phyloP scores from a whole-genome alignment of 2,113 vertebrate genomes.

The Apus apus region DNA sequence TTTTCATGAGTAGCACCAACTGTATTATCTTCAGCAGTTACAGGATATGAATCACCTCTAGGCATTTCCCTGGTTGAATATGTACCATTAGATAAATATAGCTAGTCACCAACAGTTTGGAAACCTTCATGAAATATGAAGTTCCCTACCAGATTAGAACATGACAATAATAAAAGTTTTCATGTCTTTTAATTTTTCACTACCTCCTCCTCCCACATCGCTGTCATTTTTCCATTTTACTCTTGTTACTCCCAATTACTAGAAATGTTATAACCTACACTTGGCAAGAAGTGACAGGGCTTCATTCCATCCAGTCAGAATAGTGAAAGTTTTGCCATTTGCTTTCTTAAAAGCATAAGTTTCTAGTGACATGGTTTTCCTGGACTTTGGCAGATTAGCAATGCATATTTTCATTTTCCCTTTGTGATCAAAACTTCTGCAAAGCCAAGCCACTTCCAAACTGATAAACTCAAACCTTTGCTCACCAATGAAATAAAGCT shows the following conservation, averaged over 20 bases:
- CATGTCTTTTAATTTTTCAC: slow-evolving; percentile 24
- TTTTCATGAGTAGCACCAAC: slow-evolving; percentile 68
- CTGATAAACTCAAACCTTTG: slow-evolving; percentile 11
- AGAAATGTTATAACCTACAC: neutral
- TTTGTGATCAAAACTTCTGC: neutral
- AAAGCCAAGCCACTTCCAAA: neutral
- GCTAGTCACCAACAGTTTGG: slow-evolving; percentile 61
- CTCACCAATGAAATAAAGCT: neutral
- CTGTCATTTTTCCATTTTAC: slow-evolving; percentile 21
- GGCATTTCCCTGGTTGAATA: slow-evolving; percentile 79
- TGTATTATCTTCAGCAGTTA: slow-evolving; percentile 76
- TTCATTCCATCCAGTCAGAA: neutral
- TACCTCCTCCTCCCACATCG: neutral
- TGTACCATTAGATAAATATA: slow-evolving; percentile 78
- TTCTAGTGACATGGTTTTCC: neutral
- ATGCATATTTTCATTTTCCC: slow-evolving; percentile 50
- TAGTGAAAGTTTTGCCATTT: slow-evolving; percentile 12
- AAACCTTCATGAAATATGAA: slow-evolving; percentile 53
- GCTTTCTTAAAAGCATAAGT: neutral
- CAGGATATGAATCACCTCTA: slow-evolving; percentile 82
- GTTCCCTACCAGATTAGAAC: slow-evolving; percentile 54
- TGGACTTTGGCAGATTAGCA: slow-evolving; percentile 21
- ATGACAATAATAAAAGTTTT: neutral
- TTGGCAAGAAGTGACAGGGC: slow-evolving; percentile 15
- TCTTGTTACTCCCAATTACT: neutral